phyloP scores from a whole-genome alignment of 2,797 vertebrate genomes.

The Labroides dimidiatus region DNA sequence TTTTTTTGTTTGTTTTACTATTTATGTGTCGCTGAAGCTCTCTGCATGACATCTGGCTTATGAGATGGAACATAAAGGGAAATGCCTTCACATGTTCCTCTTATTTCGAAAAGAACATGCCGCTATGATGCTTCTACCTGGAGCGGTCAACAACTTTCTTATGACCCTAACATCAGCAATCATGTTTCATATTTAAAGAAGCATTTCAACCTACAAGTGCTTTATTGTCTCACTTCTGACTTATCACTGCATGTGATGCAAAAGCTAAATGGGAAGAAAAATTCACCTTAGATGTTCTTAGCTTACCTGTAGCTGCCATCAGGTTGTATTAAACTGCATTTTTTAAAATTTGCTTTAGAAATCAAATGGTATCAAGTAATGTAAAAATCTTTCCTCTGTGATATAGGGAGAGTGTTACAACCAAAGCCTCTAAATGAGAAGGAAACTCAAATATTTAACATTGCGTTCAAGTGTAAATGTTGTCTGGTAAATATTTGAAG shows the following conservation, averaged over 20 bases:
- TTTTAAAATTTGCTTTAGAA: no score
- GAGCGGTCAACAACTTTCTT: neutral
- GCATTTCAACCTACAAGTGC: neutral
- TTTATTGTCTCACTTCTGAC: neutral
- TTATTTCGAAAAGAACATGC: slow-evolving; percentile 12
- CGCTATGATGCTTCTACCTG: neutral
- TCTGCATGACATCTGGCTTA: slow-evolving; percentile 43
- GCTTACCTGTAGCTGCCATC: neutral
- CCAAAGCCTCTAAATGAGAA: slow-evolving; percentile 5
- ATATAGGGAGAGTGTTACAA: neutral
- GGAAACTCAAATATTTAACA: slow-evolving; percentile 59
- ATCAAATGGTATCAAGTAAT: neutral
- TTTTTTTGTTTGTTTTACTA: slow-evolving; percentile 68
- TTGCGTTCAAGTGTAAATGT: slow-evolving; percentile 73
- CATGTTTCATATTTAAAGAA: neutral
- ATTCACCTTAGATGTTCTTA: neutral
- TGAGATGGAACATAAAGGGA: slow-evolving; percentile 30
- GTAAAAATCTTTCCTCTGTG: neutral
- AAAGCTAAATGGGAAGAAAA: neutral
- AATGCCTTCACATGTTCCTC: slow-evolving; percentile 29
- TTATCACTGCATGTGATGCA: neutral
- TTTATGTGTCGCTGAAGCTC: slow-evolving; percentile 62
- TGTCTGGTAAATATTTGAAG: slow-evolving; percentile 85
- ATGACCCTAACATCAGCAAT: neutral
- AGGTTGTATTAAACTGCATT: neutral